Conservation (phyloP, 2,888 invertebrate species). For the Bibio marci region DNA sequence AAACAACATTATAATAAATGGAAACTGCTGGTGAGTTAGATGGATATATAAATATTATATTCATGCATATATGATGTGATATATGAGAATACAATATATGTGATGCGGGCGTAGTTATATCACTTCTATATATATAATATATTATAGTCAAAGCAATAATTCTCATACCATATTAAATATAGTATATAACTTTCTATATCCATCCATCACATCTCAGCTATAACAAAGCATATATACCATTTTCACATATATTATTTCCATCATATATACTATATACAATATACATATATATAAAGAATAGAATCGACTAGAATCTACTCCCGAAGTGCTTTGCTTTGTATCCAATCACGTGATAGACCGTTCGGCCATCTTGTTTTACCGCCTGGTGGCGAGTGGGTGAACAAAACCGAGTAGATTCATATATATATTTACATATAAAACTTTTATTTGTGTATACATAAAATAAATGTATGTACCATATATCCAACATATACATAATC, state of each 20-base stretch:
- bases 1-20: too few relatives aligned
- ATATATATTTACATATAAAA: too few relatives aligned
- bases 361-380: conserved; percentile 18
- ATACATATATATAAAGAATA: too few relatives aligned
- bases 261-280: neutral
- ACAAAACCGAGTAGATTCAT: neutral
- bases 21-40: neutral
- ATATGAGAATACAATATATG: neutral
- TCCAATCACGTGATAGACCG: conserved; percentile 18
- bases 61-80: too few relatives aligned
- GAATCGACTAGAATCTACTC: conserved; percentile 11
- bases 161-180: neutral
- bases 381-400: conserved; percentile 4
- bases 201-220: too few relatives aligned
- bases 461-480: neutral
- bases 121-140: neutral
- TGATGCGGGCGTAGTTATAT: neutral
- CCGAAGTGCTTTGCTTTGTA: conserved; percentile 11
- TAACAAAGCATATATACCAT: too few relatives aligned
- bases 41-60: neutral
- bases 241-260: conserved; percentile 1
- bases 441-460: neutral
- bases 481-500: neutral
- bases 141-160: neutral
- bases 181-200: too few relatives aligned